Base-by-base conservation (phyloP, 2,888 invertebrate species). In the Callyntrura sp. region DNA sequence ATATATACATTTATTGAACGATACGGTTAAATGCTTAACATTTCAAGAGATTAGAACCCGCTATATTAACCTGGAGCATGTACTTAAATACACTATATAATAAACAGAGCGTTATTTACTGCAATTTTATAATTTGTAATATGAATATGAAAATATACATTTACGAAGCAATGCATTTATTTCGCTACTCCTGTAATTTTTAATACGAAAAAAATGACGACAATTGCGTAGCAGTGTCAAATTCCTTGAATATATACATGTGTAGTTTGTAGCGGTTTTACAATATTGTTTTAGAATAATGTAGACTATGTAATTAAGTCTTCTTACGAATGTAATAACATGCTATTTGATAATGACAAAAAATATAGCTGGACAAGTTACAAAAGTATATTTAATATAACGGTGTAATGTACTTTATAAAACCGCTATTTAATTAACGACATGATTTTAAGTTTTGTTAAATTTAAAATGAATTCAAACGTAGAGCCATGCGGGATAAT, bases 101-200 rank as follows among this genome's bases (percentile, higher is more conserved):
- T 68, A 70, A 45, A 4, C 20, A 45, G 6, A 43, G 17, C 35
- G 14, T 17, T 70, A 76, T 28, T 35, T 76, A 76, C 17, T 70
- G 51, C 73, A 76, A 76, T 76, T 76, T 76, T 76, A 48, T 76
- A 76, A 76, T 76, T 76, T 76, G 73, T 76, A 76, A 76, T 76
- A 76, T 48, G 73, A 48, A 70, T 70, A 70, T 14, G 45, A n/a
- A 23, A 23, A 76, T 60, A 60, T 60, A 20, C 20, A 60, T 17
- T 20, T 28, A 35, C 20, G 73, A 76, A 45, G 48, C 70, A 45
- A 68, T 70, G 70, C 48, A 70, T 70, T 70, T 70, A 70, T 70
- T 70, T 70, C 70, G 65, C 65, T 45, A 73, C 20, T 73, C 45
- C 20, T 20, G 73, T 73, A 73, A 55, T 78, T 55, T 45, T 45